These are phyloP conservation scores for Sigmodon hispidus DNA, from an alignment of 2,113 vertebrate species.

Conservation along the genomic window DNA sequence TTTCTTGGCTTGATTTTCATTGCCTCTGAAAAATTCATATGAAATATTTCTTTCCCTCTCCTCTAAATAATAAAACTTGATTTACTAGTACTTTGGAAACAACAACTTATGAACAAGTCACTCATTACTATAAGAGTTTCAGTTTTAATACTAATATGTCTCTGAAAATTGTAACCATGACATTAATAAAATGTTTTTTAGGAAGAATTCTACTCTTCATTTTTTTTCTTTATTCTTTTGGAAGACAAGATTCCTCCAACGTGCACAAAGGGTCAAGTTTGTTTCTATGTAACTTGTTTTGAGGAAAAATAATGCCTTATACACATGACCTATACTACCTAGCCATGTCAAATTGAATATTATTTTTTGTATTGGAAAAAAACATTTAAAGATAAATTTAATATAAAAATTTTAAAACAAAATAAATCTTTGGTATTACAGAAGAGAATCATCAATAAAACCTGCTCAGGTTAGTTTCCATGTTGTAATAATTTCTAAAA, in stretches of 20 bases:
- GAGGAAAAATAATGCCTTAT: background rate
- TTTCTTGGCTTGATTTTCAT: background rate
- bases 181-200: background rate
- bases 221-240: background rate
- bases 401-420: too few species aligned
- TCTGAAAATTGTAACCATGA: background rate
- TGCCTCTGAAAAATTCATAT: conserved; percentile 1
- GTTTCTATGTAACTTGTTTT: background rate
- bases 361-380: background rate
- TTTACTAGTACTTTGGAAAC: background rate
- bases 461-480: background rate
- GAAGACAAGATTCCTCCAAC: background rate
- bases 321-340: background rate
- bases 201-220: background rate
- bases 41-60: background rate
- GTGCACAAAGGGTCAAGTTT: background rate
- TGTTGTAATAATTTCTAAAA: background rate
- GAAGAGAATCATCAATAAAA: background rate
- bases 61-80: background rate
- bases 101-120: background rate
- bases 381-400: background rate
- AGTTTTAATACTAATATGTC: background rate
- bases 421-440: background rate
- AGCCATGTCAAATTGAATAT: background rate
- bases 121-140: background rate